phyloP scores from a whole-genome alignment of 2,113 vertebrate species.

The Cochlearius cochlearius region DNA sequence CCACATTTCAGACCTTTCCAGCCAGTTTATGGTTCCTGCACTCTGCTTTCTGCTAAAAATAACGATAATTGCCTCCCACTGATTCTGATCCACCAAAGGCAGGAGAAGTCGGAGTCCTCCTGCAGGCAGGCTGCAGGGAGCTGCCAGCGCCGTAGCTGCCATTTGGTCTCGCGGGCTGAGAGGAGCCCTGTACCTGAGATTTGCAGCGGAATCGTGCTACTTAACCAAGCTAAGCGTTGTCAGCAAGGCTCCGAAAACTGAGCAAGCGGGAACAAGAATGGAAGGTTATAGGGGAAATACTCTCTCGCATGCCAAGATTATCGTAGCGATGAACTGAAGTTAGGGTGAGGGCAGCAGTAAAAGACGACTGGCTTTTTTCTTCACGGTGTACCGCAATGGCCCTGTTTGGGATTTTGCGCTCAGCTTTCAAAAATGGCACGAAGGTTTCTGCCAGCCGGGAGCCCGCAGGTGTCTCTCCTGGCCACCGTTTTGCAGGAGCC shows the following conservation, averaged over 20 bases:
- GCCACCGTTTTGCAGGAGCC: background rate
- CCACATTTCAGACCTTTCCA: slow-evolving; percentile 32
- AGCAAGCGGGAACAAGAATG: background rate
- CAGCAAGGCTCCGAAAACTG: background rate
- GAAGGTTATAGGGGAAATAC: background rate
- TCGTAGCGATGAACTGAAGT: background rate
- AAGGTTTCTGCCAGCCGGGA: background rate
- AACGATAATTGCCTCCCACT: slow-evolving; percentile 42
- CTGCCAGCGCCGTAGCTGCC: background rate
- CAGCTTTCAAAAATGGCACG: background rate
- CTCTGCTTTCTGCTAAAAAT: slow-evolving; percentile 40
- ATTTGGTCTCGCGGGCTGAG: background rate
- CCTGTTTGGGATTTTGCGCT: background rate
- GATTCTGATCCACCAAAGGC: slow-evolving; percentile 1
- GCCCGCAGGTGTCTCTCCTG: background rate
- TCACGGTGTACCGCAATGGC: too few relatives aligned
- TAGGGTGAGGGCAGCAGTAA: background rate
- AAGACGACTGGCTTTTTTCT: background rate
- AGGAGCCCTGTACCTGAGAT: background rate
- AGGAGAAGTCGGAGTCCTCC: background rate
- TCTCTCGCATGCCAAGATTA: background rate
- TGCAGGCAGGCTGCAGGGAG: background rate
- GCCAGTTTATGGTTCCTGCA: background rate
- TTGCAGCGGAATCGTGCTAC: background rate
- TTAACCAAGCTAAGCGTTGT: background rate